A percentile compares a stretch with the other conserved stretches of the same genome.
Conservation (phyloP, 2,888 invertebrate genomes). For the Taphrorychus bicolor region DNA sequence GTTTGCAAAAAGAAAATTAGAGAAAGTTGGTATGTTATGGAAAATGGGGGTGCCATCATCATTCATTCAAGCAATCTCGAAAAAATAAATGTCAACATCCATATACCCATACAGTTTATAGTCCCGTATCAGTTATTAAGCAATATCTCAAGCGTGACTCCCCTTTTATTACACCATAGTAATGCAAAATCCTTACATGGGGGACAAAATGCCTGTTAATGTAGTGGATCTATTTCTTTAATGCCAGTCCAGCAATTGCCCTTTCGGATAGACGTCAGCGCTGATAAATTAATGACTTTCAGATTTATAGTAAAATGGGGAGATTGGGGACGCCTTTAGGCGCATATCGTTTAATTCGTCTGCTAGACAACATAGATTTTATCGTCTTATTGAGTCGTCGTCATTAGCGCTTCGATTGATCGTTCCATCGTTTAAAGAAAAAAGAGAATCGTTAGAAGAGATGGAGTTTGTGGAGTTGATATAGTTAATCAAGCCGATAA, state of each 20-base stretch:
- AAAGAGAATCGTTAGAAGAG: not conserved
- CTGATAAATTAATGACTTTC: not conserved
- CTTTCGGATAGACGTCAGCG: not conserved
- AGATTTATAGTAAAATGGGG: constrained; percentile 8
- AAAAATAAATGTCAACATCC: not conserved
- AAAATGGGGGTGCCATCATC: too few species aligned
- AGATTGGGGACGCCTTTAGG: not conserved
- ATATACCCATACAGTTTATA: too few species aligned
- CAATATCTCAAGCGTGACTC: not conserved
- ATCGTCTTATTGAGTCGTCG: not conserved
- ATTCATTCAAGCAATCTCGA: too few species aligned
- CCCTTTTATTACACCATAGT: not conserved
- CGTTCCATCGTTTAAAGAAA: not conserved
- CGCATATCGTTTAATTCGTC: not conserved
- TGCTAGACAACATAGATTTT: not conserved
- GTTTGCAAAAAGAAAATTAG: too few species aligned
- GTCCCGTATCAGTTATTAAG: not conserved
- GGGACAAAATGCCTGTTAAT: constrained; percentile 4
- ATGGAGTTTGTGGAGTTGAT: not conserved
- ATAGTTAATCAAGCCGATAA: not conserved
- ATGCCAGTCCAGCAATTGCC: not conserved
- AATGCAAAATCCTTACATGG: not conserved
- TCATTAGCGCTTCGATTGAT: not conserved
- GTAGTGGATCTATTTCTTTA: constrained; percentile 7
- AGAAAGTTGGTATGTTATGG: too few species aligned